phyloP scores from a whole-genome alignment of 2,113 vertebrate species.

The Crypturellus undulatus region DNA sequence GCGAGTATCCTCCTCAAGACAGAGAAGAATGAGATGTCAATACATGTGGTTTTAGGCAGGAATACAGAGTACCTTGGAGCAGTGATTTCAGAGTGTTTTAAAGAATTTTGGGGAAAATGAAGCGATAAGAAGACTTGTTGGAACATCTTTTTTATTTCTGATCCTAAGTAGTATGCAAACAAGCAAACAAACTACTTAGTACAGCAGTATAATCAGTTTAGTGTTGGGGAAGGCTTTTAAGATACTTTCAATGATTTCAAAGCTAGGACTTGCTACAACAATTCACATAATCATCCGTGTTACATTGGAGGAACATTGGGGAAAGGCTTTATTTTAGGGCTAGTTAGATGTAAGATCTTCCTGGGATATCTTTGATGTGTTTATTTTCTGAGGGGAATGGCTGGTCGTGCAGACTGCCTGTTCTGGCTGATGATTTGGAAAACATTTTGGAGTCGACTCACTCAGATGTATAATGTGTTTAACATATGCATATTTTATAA shows the following conservation, averaged over 20 bases:
- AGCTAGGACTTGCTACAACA: not conserved
- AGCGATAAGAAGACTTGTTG: not conserved
- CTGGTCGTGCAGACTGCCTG: not conserved
- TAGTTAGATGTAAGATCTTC: not conserved
- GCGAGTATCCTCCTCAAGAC: not conserved
- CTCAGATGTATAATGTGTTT: not conserved
- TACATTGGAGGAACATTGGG: not conserved
- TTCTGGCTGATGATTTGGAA: not conserved
- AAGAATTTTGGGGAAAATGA: not conserved
- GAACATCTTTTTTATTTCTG: not conserved
- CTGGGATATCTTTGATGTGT: not conserved
- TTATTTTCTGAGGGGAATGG: not conserved
- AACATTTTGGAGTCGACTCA: not conserved
- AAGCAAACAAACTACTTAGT: not conserved
- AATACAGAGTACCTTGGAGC: not conserved
- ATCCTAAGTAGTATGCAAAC: not conserved
- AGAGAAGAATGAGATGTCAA: not conserved
- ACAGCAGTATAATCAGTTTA: not conserved
- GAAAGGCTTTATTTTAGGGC: not conserved
- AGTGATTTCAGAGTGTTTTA: not conserved
- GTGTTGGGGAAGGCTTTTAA: not conserved
- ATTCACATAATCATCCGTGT: not conserved
- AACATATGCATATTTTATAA: slow-evolving; percentile 8
- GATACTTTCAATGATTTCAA: not conserved
- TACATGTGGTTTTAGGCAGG: not conserved